phyloP scores from a whole-genome alignment of 1,140 invertebrate genomes.

The Lerema accius region DNA sequence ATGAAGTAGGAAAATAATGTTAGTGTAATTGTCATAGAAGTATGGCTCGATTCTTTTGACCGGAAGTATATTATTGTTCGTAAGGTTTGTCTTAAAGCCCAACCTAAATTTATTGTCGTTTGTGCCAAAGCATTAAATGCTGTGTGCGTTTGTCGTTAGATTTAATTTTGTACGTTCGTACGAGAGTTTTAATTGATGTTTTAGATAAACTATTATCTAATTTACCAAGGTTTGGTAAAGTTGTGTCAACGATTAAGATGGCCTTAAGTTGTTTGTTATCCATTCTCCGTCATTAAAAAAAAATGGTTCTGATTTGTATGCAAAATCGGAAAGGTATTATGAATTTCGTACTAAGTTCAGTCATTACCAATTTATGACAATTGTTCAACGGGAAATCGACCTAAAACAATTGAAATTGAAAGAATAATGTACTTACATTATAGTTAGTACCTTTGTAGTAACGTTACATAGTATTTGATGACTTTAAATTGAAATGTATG shows the following conservation, averaged over 20 bases:
- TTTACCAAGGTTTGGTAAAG: too few relatives aligned
- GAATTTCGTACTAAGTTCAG: background rate
- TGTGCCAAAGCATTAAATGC: slow-evolving; percentile 29
- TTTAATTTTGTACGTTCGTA: background rate
- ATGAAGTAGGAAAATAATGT: too few relatives aligned
- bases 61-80: slow-evolving; percentile 1
- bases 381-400: too few relatives aligned
- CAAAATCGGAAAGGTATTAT: background rate
- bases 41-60: too few relatives aligned
- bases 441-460: background rate
- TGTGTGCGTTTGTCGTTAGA: slow-evolving; percentile 8
- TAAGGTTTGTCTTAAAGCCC: slow-evolving; percentile 17
- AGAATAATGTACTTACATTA: background rate
- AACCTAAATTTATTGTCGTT: slow-evolving; percentile 20
- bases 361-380: background rate
- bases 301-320: too few relatives aligned
- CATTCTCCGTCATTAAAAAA: too few relatives aligned
- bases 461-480: background rate
- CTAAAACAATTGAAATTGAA: too few relatives aligned
- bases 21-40: too few relatives aligned
- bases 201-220: too few relatives aligned
- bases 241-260: background rate
- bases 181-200: background rate
- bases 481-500: background rate
- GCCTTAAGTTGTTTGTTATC: background rate